phyloP scores from a whole-genome alignment of 2,113 vertebrate species.

The Megaceryle torquata region DNA sequence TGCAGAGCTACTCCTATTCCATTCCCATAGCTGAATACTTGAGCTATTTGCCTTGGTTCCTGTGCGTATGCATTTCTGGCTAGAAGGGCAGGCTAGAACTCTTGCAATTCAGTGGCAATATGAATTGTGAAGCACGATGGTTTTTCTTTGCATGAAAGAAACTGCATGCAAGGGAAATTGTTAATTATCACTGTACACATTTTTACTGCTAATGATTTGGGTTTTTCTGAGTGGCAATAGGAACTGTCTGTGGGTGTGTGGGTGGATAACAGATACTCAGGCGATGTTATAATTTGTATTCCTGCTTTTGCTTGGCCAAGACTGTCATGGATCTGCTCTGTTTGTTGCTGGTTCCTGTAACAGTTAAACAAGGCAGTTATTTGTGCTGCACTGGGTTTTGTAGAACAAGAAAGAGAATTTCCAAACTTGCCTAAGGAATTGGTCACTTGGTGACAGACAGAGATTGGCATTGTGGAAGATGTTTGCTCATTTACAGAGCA shows the following conservation, averaged over 20 bases:
- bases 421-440: neutral
- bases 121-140: neutral
- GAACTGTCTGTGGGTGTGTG: conserved; percentile 27
- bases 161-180: neutral
- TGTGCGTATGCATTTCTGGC: neutral
- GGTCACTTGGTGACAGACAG: neutral
- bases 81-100: neutral
- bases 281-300: conserved; percentile 37
- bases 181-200: neutral
- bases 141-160: neutral
- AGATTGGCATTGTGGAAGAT: neutral
- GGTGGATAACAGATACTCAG: conserved; percentile 18
- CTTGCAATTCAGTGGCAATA: neutral
- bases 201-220: conserved; percentile 9
- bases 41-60: neutral
- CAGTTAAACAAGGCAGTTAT: neutral
- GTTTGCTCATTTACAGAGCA: neutral
- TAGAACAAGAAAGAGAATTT: neutral
- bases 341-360: neutral
- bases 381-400: neutral
- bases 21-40: neutral
- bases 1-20: neutral
- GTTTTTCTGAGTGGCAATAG: conserved; percentile 8
- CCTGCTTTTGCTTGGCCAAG: neutral
- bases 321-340: neutral